Conservation (phyloP, 2,113 vertebrate genomes). For the Eretmochelys imbricata region DNA sequence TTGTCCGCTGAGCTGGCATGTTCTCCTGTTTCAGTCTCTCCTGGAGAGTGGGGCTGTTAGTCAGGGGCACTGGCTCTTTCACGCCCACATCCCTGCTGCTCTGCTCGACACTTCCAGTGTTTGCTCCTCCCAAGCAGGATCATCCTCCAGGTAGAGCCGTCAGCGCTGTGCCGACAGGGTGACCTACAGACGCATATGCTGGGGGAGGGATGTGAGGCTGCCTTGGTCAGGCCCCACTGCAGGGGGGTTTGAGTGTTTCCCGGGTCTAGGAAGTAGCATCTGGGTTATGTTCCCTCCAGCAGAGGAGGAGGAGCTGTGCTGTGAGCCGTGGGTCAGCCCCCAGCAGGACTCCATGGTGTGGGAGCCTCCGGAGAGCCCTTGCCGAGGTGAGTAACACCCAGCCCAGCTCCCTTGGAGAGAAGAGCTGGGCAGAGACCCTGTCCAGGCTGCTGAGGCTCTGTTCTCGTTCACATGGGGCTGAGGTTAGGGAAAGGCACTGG, state of each 20-base stretch:
- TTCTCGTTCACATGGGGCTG: too few species aligned
- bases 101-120: not conserved
- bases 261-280: rapidly evolving
- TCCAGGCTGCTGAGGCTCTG: not conserved
- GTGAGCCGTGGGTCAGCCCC: not conserved
- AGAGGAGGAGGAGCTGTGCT: rapidly evolving
- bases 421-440: not conserved
- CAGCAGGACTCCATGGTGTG: rapidly evolving
- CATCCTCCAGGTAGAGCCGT: not conserved
- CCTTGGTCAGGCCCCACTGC: rapidly evolving
- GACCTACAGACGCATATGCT: not conserved
- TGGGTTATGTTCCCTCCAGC: not conserved
- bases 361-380: not conserved
- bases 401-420: rapidly evolving
- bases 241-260: not conserved
- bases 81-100: not conserved
- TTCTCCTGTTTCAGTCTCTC: rapidly evolving
- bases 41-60: not conserved
- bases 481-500: too few species aligned
- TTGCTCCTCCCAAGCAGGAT: not conserved
- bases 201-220: not conserved
- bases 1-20: not conserved
- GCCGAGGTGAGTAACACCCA: slow-evolving; percentile 15
- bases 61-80: not conserved
- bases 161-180: too few species aligned